Evolutionary conservation across 2,797 vertebrate genomes (phyloP), one percentile per base, ranked within the genome.

Genomic region (Tolypeutes matacus): DNA sequence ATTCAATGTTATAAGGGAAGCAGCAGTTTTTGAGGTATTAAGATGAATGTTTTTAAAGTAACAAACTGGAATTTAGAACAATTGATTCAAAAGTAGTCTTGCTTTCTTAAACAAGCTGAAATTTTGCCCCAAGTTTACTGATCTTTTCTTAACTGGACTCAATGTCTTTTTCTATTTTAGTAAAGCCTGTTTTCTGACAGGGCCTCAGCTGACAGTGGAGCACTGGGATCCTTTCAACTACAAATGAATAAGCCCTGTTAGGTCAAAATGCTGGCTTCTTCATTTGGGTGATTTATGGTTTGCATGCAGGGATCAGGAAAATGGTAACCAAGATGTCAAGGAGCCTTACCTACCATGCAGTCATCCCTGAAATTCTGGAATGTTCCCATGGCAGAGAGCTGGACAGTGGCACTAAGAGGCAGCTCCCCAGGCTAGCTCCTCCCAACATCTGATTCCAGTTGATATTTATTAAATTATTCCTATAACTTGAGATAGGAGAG

Each of bases 51-150:
- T 88, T 91, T 90, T 34, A 7, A 90, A 67, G 18, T 18, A 87
- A 53, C 27, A 86, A 64, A 90, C 21, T 89, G 34, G 9, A 92
- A 90, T 36, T 69, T 72, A 84, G 93, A 91, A n/a, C 73, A 90
- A 65, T 25, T 14, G 10, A 34, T 70, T 58, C 36, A 62, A 72
- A 87, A 49, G 18, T 29, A 46, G 8, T 51, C 25, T 90, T 62
- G 34, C 9, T 80, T 95, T 93, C 31, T 67, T 67, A n/a, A 76
- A 75, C 62, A 58, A 75, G 25, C 34, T 78, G 77, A 87, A 89
- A 62, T 15, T 80, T 81, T 77, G 7, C n/a, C 84, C 73, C 15
- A 1, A 56, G 31, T 51, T 88, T 58, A 67, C 53, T 62, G 31
- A 36, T 80, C 46, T 91, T 86, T 81, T 82, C 46, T 69, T 29